A percentile compares a stretch with the other conserved stretches of the same genome.
Conservation (phyloP, 1,140 invertebrate species). For the Drosophila subobscura region DNA sequence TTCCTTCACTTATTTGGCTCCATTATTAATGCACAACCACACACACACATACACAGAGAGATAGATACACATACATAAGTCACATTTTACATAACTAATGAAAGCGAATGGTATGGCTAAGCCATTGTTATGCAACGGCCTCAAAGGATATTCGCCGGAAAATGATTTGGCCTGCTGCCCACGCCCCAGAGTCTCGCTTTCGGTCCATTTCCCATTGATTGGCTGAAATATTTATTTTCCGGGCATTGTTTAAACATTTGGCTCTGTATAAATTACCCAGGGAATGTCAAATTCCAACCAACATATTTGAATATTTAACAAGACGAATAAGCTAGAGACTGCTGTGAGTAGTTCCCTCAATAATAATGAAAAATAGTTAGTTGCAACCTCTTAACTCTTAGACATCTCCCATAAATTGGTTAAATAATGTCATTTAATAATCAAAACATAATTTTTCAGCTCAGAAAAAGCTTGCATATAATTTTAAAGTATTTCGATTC, state of each 20-base stretch:
- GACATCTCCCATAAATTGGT: no score
- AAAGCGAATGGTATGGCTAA: conserved; percentile 3
- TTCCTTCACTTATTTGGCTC: conserved; percentile 18
- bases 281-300: not conserved
- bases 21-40: conserved; percentile 71
- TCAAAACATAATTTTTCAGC: no score
- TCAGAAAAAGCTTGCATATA: not conserved
- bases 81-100: conserved; percentile 54
- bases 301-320: no score
- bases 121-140: conserved; percentile 38
- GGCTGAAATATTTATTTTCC: conserved; percentile 1
- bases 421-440: no score
- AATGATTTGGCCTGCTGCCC: conserved; percentile 26
- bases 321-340: no score
- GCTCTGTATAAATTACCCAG: not conserved
- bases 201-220: conserved; percentile 13
- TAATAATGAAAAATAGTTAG: not conserved
- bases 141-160: conserved; percentile 23
- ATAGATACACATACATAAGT: conserved; percentile 9
- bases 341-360: not conserved
- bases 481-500: conserved; percentile 27
- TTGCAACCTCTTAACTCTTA: no score
- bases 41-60: conserved; percentile 22
- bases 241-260: conserved; percentile 2
- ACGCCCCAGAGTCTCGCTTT: not conserved